These are phyloP conservation scores for Cyclopterus lumpus DNA, from an alignment of 2,797 vertebrate species.

Conservation along the genomic window DNA sequence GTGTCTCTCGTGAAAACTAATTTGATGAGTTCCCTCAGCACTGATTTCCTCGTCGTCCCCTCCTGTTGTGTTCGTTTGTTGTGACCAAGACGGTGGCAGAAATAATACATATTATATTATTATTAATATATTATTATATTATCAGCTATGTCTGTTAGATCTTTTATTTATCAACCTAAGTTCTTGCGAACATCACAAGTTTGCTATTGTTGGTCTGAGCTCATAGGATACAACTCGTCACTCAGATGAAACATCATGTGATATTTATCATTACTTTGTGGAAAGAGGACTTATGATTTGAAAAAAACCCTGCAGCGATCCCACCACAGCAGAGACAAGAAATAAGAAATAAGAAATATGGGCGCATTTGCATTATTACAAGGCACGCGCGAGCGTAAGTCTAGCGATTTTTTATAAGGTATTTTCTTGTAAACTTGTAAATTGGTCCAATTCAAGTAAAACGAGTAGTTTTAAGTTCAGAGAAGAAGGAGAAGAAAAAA, in stretches of 20 bases:
- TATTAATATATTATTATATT: too few species aligned
- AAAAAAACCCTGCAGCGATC: background rate
- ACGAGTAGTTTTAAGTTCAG: background rate
- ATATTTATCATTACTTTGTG: background rate
- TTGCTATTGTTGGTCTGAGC: background rate
- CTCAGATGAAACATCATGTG: background rate
- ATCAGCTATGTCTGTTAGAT: background rate
- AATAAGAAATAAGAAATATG: background rate
- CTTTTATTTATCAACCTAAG: background rate
- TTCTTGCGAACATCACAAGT: background rate
- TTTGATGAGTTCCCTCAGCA: background rate
- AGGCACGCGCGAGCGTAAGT: too few species aligned
- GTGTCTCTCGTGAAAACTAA: slow-evolving; percentile 1
- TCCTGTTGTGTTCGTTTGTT: slow-evolving; percentile 1
- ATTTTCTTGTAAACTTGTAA: background rate
- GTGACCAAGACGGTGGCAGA: background rate
- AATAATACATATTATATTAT: background rate
- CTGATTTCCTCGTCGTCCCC: background rate
- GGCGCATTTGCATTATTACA: background rate
- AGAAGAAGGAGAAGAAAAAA: background rate
- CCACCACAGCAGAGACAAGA: background rate
- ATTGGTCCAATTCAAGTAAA: background rate
- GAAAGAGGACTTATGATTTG: background rate
- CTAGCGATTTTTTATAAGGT: too few species aligned
- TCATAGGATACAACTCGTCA: background rate